Evolutionary conservation across 2,113 vertebrate genomes (phyloP).

Genomic region (Dasyornis broadbenti): DNA sequence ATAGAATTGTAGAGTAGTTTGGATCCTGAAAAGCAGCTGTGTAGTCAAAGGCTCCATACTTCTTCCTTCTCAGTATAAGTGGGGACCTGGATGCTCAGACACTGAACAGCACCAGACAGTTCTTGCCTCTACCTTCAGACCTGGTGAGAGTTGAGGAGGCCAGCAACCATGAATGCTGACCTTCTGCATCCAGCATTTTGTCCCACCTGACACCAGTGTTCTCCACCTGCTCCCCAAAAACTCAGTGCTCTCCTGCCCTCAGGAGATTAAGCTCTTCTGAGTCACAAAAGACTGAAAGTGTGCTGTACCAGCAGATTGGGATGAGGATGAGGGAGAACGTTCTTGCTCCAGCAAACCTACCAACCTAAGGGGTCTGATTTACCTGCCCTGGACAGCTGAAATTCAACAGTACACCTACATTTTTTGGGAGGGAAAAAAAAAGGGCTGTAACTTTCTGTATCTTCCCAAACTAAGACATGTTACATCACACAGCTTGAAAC

Average conservation of each 20-base stretch:
- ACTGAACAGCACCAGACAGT: not conserved
- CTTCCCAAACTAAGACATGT: not conserved
- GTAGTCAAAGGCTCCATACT: not conserved
- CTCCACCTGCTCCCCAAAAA: not conserved
- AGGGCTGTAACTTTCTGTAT: not conserved
- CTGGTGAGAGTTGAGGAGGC: not conserved
- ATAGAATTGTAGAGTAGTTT: not conserved
- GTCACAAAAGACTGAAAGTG: not conserved
- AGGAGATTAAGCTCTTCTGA: not conserved
- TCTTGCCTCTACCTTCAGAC: not conserved
- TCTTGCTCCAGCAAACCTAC: not conserved
- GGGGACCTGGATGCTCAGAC: not conserved
- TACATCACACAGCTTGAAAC: not conserved
- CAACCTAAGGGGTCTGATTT: not conserved
- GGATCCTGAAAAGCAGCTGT: not conserved
- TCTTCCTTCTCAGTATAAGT: not conserved
- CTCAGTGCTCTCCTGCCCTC: not conserved
- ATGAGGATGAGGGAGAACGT: not conserved
- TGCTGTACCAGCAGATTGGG: not conserved
- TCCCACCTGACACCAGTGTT: fast-evolving
- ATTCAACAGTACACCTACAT: not conserved
- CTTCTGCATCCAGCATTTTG: not conserved
- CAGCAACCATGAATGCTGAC: not conserved
- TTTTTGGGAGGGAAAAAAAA: fast-evolving
- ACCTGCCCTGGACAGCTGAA: not conserved